A percentile compares a stretch with the other conserved stretches of the same genome.
phyloP scores from a whole-genome alignment of 2,888 invertebrate species.

The Hesperia comma region DNA sequence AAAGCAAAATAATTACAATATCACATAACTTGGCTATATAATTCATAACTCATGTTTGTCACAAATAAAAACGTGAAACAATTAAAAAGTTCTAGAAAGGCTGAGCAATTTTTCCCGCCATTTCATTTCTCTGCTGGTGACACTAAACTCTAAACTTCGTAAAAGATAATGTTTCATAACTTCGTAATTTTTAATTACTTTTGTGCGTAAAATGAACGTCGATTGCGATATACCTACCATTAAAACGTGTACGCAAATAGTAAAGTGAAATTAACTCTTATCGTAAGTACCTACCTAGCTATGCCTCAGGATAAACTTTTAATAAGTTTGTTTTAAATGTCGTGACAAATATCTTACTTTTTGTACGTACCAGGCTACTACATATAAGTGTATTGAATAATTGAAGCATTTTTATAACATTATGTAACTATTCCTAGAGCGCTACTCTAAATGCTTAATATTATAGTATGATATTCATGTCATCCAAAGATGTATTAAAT shows the following conservation, averaged over 20 bases:
- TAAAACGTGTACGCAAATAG: not conserved
- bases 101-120: not conserved
- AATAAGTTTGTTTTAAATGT: too few relatives aligned
- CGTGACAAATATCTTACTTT: too few relatives aligned
- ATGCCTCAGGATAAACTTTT: not conserved
- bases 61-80: not conserved
- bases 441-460: too few relatives aligned
- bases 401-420: too few relatives aligned
- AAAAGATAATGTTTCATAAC: not conserved
- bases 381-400: too few relatives aligned
- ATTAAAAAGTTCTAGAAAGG: not conserved
- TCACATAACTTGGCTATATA: constrained; percentile 41
- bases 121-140: not conserved
- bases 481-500: too few relatives aligned
- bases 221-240: not conserved
- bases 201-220: not conserved
- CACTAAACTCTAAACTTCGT: too few relatives aligned
- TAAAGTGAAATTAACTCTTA: not conserved
- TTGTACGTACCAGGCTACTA: too few relatives aligned
- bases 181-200: not conserved
- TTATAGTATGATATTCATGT: too few relatives aligned
- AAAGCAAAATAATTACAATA: constrained; percentile 42
- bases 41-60: constrained; percentile 45
- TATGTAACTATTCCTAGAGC: too few relatives aligned
- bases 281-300: too few relatives aligned